Percentiles rank a stretch among this genome's conserved stretches.
Conservation (phyloP, 1,140 invertebrate species). For the Dendrolimus punctatus region DNA sequence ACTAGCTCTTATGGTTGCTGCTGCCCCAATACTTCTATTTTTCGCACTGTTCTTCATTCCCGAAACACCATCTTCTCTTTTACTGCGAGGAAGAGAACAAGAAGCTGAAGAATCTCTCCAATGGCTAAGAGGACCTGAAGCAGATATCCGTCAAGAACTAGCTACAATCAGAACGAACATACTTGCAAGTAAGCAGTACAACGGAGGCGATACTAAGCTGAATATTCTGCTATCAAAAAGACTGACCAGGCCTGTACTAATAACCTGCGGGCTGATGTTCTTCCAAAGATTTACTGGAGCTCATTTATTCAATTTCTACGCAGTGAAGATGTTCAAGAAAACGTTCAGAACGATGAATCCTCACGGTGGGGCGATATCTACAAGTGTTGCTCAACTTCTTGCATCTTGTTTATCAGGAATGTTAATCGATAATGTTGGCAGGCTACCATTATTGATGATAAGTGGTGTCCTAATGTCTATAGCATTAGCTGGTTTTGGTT, state of each 20-base stretch:
- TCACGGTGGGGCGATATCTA: slow-evolving; percentile 85
- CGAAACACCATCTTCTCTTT: slow-evolving; percentile 87
- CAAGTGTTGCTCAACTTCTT: slow-evolving; percentile 83
- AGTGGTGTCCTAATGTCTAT: slow-evolving; percentile 88
- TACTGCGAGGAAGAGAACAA: slow-evolving; percentile 81
- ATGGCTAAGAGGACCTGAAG: slow-evolving; percentile 82
- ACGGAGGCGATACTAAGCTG: slow-evolving; percentile 43
- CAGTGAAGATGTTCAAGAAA: slow-evolving; percentile 84
- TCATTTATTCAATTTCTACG: slow-evolving; percentile 88
- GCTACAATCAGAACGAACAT: slow-evolving; percentile 79
- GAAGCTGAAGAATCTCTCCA: slow-evolving; percentile 84
- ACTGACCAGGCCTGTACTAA: slow-evolving; percentile 79
- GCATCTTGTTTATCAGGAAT: slow-evolving; percentile 85
- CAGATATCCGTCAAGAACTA: slow-evolving; percentile 81
- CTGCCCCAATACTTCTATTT: slow-evolving; percentile 81
- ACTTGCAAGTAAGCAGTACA: slow-evolving; percentile 63
- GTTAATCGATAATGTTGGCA: slow-evolving; percentile 84
- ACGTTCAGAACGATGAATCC: slow-evolving; percentile 85
- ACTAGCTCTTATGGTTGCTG: slow-evolving; percentile 81
- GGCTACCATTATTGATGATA: slow-evolving; percentile 83
- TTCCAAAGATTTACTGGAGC: slow-evolving; percentile 88
- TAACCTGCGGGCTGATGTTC: slow-evolving; percentile 88
- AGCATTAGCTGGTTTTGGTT: slow-evolving; percentile 84
- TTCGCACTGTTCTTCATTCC: slow-evolving; percentile 81
- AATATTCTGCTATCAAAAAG: slow-evolving; percentile 72